Conservation (phyloP, 2,797 vertebrate genomes). For the Xerus rutilus region DNA sequence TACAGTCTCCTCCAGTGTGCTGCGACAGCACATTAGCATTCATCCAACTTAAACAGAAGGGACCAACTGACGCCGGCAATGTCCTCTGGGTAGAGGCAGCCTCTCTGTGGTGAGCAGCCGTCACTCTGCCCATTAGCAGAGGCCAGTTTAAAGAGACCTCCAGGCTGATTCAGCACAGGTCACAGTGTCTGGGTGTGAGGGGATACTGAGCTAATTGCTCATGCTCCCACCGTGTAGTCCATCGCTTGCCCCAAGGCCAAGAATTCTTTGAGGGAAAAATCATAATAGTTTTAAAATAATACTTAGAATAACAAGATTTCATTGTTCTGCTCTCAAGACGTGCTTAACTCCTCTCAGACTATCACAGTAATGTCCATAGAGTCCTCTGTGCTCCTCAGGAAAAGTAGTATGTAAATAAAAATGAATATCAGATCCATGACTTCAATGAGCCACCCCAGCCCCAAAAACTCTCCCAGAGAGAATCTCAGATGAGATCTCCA, state of each 20-base stretch:
- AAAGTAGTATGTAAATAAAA: background rate
- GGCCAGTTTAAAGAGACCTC: background rate
- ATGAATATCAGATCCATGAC: background rate
- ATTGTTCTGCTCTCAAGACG: background rate
- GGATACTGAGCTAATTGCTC: background rate
- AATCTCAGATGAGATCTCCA: background rate
- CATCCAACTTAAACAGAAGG: background rate
- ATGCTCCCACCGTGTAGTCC: background rate
- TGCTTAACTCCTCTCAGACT: constrained; percentile 37
- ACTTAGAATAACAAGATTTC: constrained; percentile 40
- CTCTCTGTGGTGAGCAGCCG: background rate
- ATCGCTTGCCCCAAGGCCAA: background rate
- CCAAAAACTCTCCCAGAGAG: background rate
- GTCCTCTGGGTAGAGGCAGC: background rate
- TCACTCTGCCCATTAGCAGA: background rate
- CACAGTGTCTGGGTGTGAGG: background rate
- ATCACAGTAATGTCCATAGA: constrained; percentile 4
- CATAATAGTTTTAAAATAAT: constrained; percentile 41
- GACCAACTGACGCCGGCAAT: background rate
- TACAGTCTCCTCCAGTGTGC: background rate
- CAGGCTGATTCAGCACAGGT: background rate
- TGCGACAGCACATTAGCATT: background rate
- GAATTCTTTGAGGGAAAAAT: constrained; percentile 69
- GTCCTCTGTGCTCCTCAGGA: background rate
- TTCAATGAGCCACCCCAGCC: background rate